phyloP scores from a whole-genome alignment of 1,140 invertebrate species.

The Cydia splendana region DNA sequence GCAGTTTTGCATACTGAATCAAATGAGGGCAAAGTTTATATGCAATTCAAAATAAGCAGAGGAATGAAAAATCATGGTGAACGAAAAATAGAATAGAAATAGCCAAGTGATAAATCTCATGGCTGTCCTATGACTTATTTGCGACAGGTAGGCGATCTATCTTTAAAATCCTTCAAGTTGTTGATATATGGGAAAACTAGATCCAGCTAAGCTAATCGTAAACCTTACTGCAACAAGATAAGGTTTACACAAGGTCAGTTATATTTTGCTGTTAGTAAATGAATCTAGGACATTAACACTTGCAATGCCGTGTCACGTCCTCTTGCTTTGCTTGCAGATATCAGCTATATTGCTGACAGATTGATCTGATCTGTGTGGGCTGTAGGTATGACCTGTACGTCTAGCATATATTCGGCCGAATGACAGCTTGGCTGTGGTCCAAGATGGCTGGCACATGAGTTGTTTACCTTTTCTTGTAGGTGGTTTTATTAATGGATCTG shows the following conservation, averaged over 20 bases:
- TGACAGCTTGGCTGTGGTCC: constrained; percentile 13
- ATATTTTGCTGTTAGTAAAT: background rate
- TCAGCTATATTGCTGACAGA: constrained; percentile 10
- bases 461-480: constrained; percentile 35
- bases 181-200: too few species aligned
- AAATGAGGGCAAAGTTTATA: too few species aligned
- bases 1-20: background rate
- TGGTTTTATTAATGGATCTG: background rate
- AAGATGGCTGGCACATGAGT: constrained; percentile 14
- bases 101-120: too few species aligned
- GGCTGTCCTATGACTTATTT: too few species aligned
- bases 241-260: too few species aligned
- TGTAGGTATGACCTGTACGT: background rate
- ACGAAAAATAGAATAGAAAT: too few species aligned
- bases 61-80: too few species aligned
- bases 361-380: background rate
- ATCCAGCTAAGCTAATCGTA: too few species aligned
- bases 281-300: constrained; percentile 2
- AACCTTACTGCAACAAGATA: too few species aligned
- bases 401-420: constrained; percentile 8
- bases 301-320: background rate
- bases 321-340: background rate
- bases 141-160: too few species aligned
- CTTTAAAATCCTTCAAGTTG: too few species aligned
- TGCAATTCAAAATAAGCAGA: too few species aligned